These are phyloP conservation scores for Trachelus iudaicus DNA, from an alignment of 2,888 invertebrate genomes.

Conservation along the genomic window DNA sequence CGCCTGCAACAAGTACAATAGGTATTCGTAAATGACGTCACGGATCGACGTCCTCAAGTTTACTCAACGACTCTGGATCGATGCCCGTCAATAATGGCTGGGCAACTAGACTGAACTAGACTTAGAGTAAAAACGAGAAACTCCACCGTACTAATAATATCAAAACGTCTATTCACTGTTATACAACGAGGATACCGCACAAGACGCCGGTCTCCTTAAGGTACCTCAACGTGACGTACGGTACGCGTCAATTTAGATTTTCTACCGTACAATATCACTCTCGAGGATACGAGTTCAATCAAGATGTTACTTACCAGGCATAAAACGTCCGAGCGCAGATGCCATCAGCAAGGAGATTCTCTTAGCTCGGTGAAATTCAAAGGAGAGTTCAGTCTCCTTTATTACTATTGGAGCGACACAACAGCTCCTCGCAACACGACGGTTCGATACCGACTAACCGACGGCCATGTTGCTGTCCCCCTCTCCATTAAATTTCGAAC, in stretches of 20 bases:
- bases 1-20: slow-evolving; percentile 54
- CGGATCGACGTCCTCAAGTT: slow-evolving; percentile 5
- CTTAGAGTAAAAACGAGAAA: neutral
- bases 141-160: neutral
- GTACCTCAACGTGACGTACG: neutral
- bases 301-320: slow-evolving; percentile 9
- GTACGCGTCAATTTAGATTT: neutral
- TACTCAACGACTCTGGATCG: slow-evolving; percentile 1
- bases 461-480: slow-evolving; percentile 58
- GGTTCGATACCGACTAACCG: slow-evolving; percentile 61
- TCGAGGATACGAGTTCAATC: neutral
- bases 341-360: slow-evolving; percentile 11
- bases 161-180: neutral
- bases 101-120: neutral
- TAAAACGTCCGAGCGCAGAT: slow-evolving; percentile 12
- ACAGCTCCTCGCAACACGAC: slow-evolving; percentile 38
- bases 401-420: slow-evolving; percentile 24
- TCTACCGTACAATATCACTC: neutral
- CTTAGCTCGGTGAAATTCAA: neutral
- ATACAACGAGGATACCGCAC: neutral
- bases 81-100: neutral
- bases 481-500: slow-evolving; percentile 24
- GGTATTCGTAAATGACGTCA: slow-evolving; percentile 24
- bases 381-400: neutral
- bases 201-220: neutral